Evolutionary conservation across 2,888 invertebrate species (phyloP), one percentile per base, ranked within the genome.

Genomic region (Pseudococcus viburni): DNA sequence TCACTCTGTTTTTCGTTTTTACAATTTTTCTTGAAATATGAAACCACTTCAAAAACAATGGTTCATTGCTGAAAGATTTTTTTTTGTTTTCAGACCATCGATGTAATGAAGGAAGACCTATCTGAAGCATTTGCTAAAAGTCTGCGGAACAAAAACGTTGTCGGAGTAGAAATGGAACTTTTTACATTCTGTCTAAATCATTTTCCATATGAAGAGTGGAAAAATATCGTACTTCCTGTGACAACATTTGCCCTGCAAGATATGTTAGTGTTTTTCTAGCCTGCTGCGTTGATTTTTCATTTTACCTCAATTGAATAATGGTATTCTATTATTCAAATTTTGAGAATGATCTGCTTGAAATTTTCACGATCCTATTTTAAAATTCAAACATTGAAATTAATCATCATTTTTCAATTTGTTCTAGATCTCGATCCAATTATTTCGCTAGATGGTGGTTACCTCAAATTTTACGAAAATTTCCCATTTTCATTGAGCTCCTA

Each of bases 381-480:
- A n/a, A 12, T 46, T 12, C 46, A 5, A 33, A 33, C 3, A 2
- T 33, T 33, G 26, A 33, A 3, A 3, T 2, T 33, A 3, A 33
- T 33, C 46, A 6, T 46, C 12, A 46, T 51, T 26, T 85, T 55
- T 59, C 22, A 22, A 51, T 77, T 73, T 68, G 73, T 73, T 86
- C n/a, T 26, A 87, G 87, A 55, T n/a, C n/a, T 48, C 33, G 51
- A 17, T 73, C 80, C n/a, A 42, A 80, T 51, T 77, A 87, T 48
- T 80, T 87, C 46, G 73, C 87, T 9, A 48, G 59, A 26, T 77
- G 68, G n/a, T 87, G 87, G 87, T 51, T 87, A 55, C 80, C 87
- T 6, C 48, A 48, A 33, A 87, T 87, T 33, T 33, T 80, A 8
- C 77, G 26, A 80, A 87, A 51, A 17, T 87, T 55, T 83, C 87